These are phyloP conservation scores for Crypturellus tataupa DNA, from an alignment of 2,797 vertebrate genomes.

Conservation along the genomic window DNA sequence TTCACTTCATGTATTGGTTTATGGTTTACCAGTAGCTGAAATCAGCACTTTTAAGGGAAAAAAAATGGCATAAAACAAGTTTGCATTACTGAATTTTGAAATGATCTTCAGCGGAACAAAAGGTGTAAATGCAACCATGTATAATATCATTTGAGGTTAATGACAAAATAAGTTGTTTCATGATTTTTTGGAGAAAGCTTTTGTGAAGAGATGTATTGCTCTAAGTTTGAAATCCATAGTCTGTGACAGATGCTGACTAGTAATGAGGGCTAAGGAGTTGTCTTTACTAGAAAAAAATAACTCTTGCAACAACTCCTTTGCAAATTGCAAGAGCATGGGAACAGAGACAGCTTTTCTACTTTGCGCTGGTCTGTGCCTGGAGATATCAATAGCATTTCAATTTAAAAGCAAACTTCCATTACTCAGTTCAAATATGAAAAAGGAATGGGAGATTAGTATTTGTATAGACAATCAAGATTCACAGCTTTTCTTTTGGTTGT, in stretches of 20 bases:
- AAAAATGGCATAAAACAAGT: conserved; percentile 41
- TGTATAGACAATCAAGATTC: conserved; percentile 32
- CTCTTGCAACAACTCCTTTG: conserved; percentile 67
- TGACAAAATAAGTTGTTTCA: conserved; percentile 75
- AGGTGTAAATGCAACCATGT: conserved; percentile 53
- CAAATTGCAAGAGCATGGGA: conserved; percentile 68
- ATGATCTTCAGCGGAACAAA: conserved; percentile 51
- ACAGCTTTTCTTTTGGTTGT: not conserved
- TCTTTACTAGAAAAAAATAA: conserved; percentile 73
- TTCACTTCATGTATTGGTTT: not conserved
- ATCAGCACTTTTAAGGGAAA: conserved; percentile 29
- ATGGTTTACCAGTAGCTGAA: not conserved
- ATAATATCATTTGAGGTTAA: conserved; percentile 73
- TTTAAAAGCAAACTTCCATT: conserved; percentile 61
- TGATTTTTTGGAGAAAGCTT: conserved; percentile 68
- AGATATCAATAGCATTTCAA: conserved; percentile 71
- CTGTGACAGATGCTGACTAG: conserved; percentile 74
- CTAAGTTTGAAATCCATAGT: conserved; percentile 76
- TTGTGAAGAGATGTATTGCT: conserved; percentile 69
- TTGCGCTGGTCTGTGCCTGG: conserved; percentile 45
- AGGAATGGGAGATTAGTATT: not conserved
- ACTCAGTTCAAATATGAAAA: conserved; percentile 60
- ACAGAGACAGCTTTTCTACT: conserved; percentile 38
- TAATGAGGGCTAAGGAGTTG: conserved; percentile 81
- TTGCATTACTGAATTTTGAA: conserved; percentile 73